A percentile compares a stretch with the other conserved stretches of the same genome.
phyloP scores from a whole-genome alignment of 2,113 vertebrate genomes.

The Gopherus flavomarginatus region DNA sequence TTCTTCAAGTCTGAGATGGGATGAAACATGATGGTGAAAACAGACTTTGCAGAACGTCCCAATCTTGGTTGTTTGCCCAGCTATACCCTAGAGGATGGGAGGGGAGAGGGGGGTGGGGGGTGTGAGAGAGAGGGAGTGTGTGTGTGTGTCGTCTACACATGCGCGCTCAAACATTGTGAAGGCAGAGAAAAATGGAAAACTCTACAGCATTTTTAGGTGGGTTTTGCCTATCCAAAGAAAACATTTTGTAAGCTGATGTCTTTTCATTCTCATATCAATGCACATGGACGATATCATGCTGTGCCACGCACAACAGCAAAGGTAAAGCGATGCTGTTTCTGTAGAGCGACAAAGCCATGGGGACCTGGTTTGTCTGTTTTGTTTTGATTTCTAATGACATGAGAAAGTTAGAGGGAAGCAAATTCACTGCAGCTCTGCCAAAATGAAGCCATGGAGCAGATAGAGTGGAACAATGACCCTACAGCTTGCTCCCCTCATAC shows the following conservation, averaged over 20 bases:
- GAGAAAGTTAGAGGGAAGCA: neutral
- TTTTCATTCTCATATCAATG: neutral
- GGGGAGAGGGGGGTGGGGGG: neutral
- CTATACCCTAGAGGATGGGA: neutral
- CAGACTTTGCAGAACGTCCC: constrained; percentile 37
- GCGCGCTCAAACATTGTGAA: neutral
- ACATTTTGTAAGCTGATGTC: neutral
- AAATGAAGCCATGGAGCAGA: neutral
- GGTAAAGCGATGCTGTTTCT: neutral
- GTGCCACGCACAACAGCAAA: neutral
- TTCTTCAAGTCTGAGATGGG: neutral
- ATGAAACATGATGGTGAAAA: constrained; percentile 36
- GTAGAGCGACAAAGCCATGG: neutral
- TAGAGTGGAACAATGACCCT: neutral
- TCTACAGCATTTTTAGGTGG: neutral
- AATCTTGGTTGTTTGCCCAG: constrained; percentile 23
- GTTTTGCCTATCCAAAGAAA: neutral
- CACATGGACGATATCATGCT: neutral
- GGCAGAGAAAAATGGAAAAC: neutral
- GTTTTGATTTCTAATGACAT: neutral
- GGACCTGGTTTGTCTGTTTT: neutral
- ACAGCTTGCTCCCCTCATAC: neutral
- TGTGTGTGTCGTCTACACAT: neutral
- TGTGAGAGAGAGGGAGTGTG: neutral
- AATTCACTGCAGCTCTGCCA: neutral